phyloP scores from a whole-genome alignment of 2,797 vertebrate species.

The Rhinoraja longicauda region DNA sequence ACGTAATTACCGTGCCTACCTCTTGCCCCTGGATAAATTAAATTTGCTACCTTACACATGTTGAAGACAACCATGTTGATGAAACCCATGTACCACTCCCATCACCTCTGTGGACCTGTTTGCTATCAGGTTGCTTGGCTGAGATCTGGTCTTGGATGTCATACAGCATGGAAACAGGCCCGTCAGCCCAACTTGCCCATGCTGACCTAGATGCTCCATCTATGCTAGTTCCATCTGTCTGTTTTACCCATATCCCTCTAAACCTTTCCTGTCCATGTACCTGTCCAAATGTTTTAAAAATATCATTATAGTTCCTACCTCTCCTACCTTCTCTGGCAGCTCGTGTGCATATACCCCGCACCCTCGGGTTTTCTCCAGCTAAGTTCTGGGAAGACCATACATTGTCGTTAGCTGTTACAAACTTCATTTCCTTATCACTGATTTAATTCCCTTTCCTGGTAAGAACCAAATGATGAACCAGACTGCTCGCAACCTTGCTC shows the following conservation, averaged over 20 bases:
- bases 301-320: no score
- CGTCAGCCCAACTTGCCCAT: no score
- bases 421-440: not conserved
- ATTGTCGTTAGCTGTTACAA: not conserved
- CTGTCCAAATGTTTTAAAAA: no score
- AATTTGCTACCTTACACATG: not conserved
- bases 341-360: no score
- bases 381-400: not conserved
- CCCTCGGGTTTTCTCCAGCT: not conserved
- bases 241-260: no score
- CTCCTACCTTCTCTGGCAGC: no score
- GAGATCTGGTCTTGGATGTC: not conserved
- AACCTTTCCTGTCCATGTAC: no score
- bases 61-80: not conserved
- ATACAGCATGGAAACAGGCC: no score
- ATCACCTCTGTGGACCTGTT: not conserved
- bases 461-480: not conserved
- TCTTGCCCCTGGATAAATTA: not conserved
- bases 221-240: no score
- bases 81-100: not conserved
- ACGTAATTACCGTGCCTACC: not conserved
- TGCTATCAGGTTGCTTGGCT: not conserved
- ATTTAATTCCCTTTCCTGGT: not conserved
- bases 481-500: not conserved
- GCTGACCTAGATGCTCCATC: no score